These are phyloP conservation scores for Thymallus thymallus DNA, from an alignment of 2,113 vertebrate species.

Conservation along the genomic window DNA sequence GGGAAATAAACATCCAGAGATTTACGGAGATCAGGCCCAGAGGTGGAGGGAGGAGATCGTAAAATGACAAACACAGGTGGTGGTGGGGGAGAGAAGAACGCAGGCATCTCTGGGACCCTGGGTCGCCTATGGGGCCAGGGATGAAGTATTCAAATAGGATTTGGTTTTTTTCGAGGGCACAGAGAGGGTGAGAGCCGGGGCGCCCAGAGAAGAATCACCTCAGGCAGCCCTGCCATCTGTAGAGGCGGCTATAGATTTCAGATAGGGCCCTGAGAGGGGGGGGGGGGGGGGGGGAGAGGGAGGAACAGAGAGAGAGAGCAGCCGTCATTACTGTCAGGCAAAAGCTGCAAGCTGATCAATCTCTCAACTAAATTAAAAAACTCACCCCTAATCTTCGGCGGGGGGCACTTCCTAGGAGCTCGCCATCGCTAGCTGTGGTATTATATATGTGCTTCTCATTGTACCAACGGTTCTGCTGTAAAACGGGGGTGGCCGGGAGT, in stretches of 20 bases:
- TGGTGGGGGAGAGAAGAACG: background rate
- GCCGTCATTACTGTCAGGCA: constrained; percentile 40
- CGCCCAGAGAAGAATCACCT: background rate
- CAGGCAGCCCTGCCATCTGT: background rate
- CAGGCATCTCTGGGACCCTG: background rate
- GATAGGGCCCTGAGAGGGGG: constrained; percentile 13
- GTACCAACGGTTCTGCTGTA: background rate
- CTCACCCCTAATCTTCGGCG: constrained; percentile 21
- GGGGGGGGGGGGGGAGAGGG: background rate
- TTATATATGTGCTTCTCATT: background rate
- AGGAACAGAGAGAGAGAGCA: constrained; percentile 21
- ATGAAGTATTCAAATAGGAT: too few species aligned
- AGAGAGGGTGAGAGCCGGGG: background rate
- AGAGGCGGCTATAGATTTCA: constrained; percentile 37
- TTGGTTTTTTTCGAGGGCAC: too few species aligned
- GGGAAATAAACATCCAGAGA: background rate
- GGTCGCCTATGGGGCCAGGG: too few species aligned
- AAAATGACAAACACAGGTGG: background rate
- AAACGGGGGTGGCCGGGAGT: too few species aligned
- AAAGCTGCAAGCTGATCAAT: constrained; percentile 44
- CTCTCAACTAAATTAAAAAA: constrained; percentile 34
- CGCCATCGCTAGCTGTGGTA: background rate
- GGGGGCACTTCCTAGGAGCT: background rate
- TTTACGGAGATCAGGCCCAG: background rate
- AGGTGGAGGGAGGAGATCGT: background rate